A percentile compares a stretch with the other conserved stretches of the same genome.
Evolutionary conservation across 92 coral and sea anemone genomes (phyloP).

Genomic region (Siderastrea radians): DNA sequence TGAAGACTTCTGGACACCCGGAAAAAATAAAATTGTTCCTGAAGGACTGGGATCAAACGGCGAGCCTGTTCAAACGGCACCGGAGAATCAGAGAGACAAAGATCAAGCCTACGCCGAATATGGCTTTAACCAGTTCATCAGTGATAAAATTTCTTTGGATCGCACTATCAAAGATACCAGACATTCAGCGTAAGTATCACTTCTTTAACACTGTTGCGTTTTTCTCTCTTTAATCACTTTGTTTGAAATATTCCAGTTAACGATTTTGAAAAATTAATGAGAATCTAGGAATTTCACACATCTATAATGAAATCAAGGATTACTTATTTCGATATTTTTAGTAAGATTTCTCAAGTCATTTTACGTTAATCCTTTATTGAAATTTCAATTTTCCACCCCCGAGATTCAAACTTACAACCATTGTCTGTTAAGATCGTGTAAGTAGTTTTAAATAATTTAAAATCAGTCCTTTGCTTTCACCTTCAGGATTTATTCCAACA

Average conservation of each 20-base stretch:
- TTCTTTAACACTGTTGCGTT: background rate
- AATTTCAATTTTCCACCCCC: too few species aligned
- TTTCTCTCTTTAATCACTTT: background rate
- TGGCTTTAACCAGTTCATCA: conserved; percentile 94
- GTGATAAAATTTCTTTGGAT: conserved; percentile 92
- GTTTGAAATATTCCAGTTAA: conserved; percentile 25
- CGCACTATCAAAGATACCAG: conserved; percentile 90
- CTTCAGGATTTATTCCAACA: too few species aligned
- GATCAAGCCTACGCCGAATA: conserved; percentile 82
- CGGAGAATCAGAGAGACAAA: conserved; percentile 76
- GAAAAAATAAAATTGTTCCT: conserved; percentile 54
- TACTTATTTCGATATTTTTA: too few species aligned
- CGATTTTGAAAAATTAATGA: conserved; percentile 25
- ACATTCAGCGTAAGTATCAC: conserved; percentile 84
- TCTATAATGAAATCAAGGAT: too few species aligned
- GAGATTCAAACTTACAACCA: too few species aligned
- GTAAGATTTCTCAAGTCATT: too few species aligned
- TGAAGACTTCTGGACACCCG: conserved; percentile 96
- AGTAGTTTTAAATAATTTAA: too few species aligned
- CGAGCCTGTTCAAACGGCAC: conserved; percentile 82
- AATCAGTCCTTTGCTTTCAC: too few species aligned
- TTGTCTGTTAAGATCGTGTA: too few species aligned
- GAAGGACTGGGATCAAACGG: conserved; percentile 92
- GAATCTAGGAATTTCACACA: background rate
- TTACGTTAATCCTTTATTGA: too few species aligned